Evolutionary conservation across 1,140 invertebrate species (phyloP), one percentile per base, ranked within the genome.

Genomic region (Charaxes varanes): DNA sequence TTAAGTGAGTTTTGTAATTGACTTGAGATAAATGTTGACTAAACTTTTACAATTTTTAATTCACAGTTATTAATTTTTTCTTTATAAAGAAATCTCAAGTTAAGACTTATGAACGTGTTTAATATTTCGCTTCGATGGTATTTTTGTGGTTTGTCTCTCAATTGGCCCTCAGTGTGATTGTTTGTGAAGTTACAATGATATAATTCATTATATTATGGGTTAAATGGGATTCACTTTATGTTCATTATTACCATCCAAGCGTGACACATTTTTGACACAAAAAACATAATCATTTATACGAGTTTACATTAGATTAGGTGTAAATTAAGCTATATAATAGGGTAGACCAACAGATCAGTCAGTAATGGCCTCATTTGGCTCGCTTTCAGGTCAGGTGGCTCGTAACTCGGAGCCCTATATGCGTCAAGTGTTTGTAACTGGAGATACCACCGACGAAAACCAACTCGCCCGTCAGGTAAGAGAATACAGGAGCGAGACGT

Each of bases 321-420:
- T 36, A 44, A 14, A 36, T 23, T 44, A 44, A 18, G 7, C 6
- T 16, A n/a, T 22, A 36, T 12, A 12, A 23, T 44, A 44, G 41
- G 41, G 35, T 10, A 38, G 43, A 46, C 17, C 18, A 24, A 40
- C 18, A 38, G 43, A 33, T 17, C 43, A 61, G 47, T 50, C 33
- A 59, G 54, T 77, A 77, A 79, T 54, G 43, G 58, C 53, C 50
- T 48, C 27, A 70, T 77, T 77, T 77, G 64, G 62, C 62, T 82
- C 69, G 57, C 63, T 85, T 84, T 70, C 80, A 85, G 84, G 84
- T 41, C 88, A 90, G 50, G 95, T 99, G 54, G 97, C 97, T 17
- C 88, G 90, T 62, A 94, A 94, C 76, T 94, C 92, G 55, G 98
- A 99, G 85, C 98, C 98, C 6, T 90, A 94, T 62, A 97, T 99